Conservation (phyloP, 1,140 invertebrate species). For the Apolygus lucorum region DNA sequence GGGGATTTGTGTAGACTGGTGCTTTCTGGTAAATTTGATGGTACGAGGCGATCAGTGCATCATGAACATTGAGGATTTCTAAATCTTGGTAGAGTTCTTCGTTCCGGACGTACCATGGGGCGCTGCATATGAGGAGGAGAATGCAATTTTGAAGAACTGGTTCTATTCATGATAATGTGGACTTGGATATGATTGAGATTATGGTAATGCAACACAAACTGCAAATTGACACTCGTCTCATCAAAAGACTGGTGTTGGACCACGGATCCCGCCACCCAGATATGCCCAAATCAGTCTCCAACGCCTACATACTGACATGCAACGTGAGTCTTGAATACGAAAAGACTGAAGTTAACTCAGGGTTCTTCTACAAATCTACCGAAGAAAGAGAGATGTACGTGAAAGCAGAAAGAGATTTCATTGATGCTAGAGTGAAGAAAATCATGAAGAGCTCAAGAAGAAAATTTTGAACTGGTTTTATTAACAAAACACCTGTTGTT, state of each 20-base stretch:
- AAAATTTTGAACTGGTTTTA: too few relatives aligned
- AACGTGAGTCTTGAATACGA: slow-evolving; percentile 99
- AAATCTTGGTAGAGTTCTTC: too few relatives aligned
- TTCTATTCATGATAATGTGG: too few relatives aligned
- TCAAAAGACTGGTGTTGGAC: slow-evolving; percentile 90
- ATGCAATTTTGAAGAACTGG: too few relatives aligned
- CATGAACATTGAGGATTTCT: too few relatives aligned
- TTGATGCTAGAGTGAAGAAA: slow-evolving; percentile 89
- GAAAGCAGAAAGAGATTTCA: slow-evolving; percentile 89
- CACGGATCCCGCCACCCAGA: slow-evolving; percentile 97
- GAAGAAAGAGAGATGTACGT: slow-evolving; percentile 93
- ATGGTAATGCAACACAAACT: slow-evolving; percentile 99
- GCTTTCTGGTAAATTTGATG: too few relatives aligned
- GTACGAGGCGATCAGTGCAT: too few relatives aligned
- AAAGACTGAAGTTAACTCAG: slow-evolving; percentile 96
- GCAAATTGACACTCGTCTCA: slow-evolving; percentile 79
- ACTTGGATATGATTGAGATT: slow-evolving; percentile 95
- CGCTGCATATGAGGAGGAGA: too few relatives aligned
- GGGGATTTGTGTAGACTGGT: too few relatives aligned
- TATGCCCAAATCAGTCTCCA: slow-evolving; percentile 93
- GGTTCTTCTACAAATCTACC: slow-evolving; percentile 98
- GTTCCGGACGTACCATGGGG: too few relatives aligned
- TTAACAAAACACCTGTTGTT: too few relatives aligned
- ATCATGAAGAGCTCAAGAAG: too few relatives aligned
- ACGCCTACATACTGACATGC: slow-evolving; percentile 94